Percentiles rank a stretch among this genome's conserved stretches.
Evolutionary conservation across 1,140 invertebrate genomes (phyloP).

Genomic region (Drosophila melanica): DNA sequence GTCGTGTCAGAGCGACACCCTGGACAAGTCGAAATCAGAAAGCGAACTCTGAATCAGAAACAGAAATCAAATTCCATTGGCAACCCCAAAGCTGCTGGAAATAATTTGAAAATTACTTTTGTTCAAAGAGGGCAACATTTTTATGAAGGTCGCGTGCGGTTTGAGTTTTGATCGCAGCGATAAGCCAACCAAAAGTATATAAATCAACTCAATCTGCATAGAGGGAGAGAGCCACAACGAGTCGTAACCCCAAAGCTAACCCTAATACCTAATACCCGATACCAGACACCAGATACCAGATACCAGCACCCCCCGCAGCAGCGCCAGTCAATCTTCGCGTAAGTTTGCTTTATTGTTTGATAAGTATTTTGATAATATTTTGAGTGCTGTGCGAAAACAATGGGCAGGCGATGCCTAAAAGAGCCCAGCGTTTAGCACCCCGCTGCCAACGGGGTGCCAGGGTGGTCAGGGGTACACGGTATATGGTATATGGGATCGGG

Average conservation of each 20-base stretch:
- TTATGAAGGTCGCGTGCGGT: constrained; percentile 83
- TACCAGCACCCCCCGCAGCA: neutral
- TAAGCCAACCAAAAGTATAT: constrained; percentile 47
- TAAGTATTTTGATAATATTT: constrained; percentile 80
- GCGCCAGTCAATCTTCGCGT: constrained; percentile 31
- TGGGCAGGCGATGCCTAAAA: constrained; percentile 12
- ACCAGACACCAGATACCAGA: constrained; percentile 17
- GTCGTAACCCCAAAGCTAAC: constrained; percentile 44
- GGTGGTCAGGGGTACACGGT: neutral
- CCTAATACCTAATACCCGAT: constrained; percentile 18
- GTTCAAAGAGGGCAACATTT: constrained; percentile 52
- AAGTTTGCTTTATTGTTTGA: constrained; percentile 72
- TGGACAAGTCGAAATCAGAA: constrained; percentile 32
- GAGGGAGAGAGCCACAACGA: neutral
- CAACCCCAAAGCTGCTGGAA: constrained; percentile 63
- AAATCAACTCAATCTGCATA: constrained; percentile 63
- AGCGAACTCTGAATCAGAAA: constrained; percentile 25
- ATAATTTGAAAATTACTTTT: constrained; percentile 77
- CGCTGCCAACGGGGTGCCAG: constrained; percentile 26
- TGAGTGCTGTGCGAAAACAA: constrained; percentile 49
- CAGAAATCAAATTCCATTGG: constrained; percentile 50
- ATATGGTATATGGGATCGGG: neutral
- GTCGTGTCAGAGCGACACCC: constrained; percentile 66
- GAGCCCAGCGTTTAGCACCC: constrained; percentile 60
- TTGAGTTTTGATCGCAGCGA: constrained; percentile 51